Base-by-base conservation (phyloP, 2,113 vertebrate genomes). In the Chaetops frenatus region DNA sequence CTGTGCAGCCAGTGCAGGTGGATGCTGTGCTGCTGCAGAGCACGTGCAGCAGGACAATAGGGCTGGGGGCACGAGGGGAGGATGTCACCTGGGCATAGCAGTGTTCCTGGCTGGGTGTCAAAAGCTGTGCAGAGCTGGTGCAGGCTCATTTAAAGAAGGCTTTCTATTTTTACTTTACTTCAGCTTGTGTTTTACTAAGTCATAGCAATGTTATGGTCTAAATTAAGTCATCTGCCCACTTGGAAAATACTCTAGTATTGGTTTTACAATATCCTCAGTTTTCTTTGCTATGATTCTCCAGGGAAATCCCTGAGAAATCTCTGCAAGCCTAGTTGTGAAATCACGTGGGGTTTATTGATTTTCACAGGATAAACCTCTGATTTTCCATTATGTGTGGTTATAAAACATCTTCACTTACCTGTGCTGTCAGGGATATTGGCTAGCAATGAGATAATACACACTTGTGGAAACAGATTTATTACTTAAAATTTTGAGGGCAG, bases 11-110 rank as follows among this genome's bases (percentile, higher is more conserved):
- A 28, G 67, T 0, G 0, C 17, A 29, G 33, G 15, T 1, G 4
- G 40, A 19, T 47, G 60, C 42, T 56, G 58, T 28, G 40, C 45
- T n/a, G 64, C 54, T 60, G 64, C 72, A 35, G 29, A 35, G 38
- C 2, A 1, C 0, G 0, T 5, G 3, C 28, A 0, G 6, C 36
- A 71, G 62, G 62, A 64, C 48, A 62, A 58, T 9, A 21, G 54
- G 44, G 20, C 81, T 60, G 58, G 22, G 66, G 28, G 13, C 69
- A 35, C 15, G 5, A 77, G 29, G 11, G 47, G 15, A 54, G 31
- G 38, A 35, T 84, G 65, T 1, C 1, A 38, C 38, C 29, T 50
- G 60, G 14, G 74, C 2, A 1, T 14, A 57, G 18, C 44, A 35
- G 28, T 82, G 58, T n/a, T 45, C 7, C 8, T 86, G 80, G 8